Evolutionary conservation across 2,797 vertebrate genomes (phyloP).

Genomic region (Mallotus villosus): DNA sequence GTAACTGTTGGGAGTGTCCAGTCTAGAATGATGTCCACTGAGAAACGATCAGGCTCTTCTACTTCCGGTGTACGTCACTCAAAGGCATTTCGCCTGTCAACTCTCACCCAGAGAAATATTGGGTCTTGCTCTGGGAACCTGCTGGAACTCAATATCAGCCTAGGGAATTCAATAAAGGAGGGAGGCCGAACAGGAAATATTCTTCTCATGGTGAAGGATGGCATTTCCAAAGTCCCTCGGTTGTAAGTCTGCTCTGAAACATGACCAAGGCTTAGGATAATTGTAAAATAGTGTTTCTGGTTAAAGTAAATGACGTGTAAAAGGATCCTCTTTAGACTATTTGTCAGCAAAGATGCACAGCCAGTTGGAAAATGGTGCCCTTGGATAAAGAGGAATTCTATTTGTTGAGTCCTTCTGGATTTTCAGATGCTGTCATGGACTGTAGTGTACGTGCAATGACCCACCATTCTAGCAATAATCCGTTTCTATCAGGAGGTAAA

Average conservation of each 20-base stretch:
- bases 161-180: background rate
- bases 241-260: background rate
- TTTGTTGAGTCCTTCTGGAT: too few relatives aligned
- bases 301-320: background rate
- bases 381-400: too few relatives aligned
- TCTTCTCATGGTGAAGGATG: background rate
- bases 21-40: background rate
- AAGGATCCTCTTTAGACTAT: background rate
- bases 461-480: too few relatives aligned
- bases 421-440: too few relatives aligned
- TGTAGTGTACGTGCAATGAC: too few relatives aligned
- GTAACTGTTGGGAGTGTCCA: background rate
- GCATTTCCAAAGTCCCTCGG: background rate
- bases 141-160: conserved; percentile 14
- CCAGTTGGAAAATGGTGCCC: too few relatives aligned
- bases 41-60: background rate
- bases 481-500: too few relatives aligned
- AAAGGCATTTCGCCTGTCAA: background rate
- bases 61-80: conserved; percentile 9
- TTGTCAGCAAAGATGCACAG: background rate
- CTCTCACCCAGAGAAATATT: background rate
- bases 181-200: background rate
- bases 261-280: background rate
- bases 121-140: conserved; percentile 1
- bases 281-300: background rate